Percentiles rank a stretch among this genome's conserved stretches.
Evolutionary conservation across 2,797 vertebrate genomes (phyloP).

Genomic region (Gorsachius magnificus): DNA sequence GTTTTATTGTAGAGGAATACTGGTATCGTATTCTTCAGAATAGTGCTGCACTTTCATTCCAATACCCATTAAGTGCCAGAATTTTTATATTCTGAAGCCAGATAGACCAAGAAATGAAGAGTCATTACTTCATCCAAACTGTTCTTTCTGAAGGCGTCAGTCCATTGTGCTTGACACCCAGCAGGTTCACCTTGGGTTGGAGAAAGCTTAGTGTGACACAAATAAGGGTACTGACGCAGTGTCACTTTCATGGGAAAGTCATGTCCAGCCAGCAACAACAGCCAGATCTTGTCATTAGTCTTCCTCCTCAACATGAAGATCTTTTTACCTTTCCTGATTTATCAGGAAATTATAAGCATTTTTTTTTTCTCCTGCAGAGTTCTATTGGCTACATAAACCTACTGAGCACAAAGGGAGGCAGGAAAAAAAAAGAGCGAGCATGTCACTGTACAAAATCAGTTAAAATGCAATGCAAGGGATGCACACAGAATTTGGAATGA

Average conservation of each 20-base stretch:
- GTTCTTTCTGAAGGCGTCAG: background rate
- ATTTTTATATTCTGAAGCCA: background rate
- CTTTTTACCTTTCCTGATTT: background rate
- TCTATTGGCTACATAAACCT: background rate
- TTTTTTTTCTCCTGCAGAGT: background rate
- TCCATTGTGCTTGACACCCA: background rate
- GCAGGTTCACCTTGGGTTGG: background rate
- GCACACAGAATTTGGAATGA: background rate
- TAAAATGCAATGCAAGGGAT: background rate
- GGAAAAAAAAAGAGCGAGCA: background rate
- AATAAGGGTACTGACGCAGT: background rate
- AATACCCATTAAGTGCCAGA: background rate
- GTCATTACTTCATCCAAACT: background rate
- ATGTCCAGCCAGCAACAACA: background rate
- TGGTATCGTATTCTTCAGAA: background rate
- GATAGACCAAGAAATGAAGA: background rate
- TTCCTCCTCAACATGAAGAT: background rate
- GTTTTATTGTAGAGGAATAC: background rate
- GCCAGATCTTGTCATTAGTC: background rate
- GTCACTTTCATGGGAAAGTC: background rate
- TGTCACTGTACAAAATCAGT: background rate
- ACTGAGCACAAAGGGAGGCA: background rate
- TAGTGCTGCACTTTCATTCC: accelerated
- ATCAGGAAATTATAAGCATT: background rate
- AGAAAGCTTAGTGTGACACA: background rate